Evolutionary conservation across 2,888 invertebrate genomes (phyloP).

Genomic region (Mesorhabditis belari): DNA sequence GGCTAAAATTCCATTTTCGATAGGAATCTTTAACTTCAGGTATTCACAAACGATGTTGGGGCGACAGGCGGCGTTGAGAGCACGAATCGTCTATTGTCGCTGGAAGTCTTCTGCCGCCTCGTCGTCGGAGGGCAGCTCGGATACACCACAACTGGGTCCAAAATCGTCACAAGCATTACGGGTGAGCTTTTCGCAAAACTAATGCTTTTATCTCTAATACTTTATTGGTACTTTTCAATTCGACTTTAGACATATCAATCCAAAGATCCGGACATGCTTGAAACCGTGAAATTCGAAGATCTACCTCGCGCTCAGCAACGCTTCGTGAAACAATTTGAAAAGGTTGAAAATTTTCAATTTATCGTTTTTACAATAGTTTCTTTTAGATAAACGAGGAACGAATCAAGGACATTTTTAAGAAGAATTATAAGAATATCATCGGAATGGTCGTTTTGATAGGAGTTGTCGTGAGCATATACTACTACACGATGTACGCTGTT

Average conservation of each 20-base stretch:
- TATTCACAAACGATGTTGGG: no score
- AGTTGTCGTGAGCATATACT: slow-evolving; percentile 66
- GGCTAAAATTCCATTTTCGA: no score
- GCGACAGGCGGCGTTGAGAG: no score
- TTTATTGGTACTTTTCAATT: background rate
- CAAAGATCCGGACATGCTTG: slow-evolving; percentile 41
- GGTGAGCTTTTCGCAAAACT: no score
- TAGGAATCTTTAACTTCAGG: no score
- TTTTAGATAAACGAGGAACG: slow-evolving; percentile 44
- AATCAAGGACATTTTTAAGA: slow-evolving; percentile 46
- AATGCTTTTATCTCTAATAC: no score
- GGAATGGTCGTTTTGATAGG: slow-evolving; percentile 23
- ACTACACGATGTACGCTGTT: slow-evolving; percentile 73
- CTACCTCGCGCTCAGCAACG: slow-evolving; percentile 48
- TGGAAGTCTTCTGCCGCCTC: no score
- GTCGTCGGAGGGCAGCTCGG: no score
- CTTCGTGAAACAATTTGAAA: slow-evolving; percentile 48
- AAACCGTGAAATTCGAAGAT: slow-evolving; percentile 46
- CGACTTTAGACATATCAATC: background rate
- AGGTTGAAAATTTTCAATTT: slow-evolving; percentile 14
- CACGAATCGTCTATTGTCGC: no score
- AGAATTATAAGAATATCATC: slow-evolving; percentile 46
- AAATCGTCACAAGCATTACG: background rate
- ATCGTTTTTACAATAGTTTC: background rate
- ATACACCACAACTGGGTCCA: background rate